A percentile compares a stretch with the other conserved stretches of the same genome.
phyloP scores from a whole-genome alignment of 2,113 vertebrate genomes.

The Phyllostomus hastatus region DNA sequence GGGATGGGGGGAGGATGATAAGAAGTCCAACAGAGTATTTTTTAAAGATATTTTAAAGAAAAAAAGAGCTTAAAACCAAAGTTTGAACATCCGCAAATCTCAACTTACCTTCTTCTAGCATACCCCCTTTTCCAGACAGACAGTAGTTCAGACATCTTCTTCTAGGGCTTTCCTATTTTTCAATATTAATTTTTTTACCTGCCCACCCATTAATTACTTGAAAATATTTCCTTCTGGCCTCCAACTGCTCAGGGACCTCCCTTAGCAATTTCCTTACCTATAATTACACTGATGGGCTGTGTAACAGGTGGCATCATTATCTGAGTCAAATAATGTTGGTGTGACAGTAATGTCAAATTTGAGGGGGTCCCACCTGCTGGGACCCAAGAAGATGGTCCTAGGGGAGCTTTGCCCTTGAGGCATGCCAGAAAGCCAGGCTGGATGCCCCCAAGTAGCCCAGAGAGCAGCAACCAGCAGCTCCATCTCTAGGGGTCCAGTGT shows the following conservation, averaged over 20 bases:
- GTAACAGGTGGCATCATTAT: conserved; percentile 52
- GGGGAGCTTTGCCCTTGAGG: background rate
- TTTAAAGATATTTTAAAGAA: conserved; percentile 20
- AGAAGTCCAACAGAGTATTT: background rate
- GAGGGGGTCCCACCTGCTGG: background rate
- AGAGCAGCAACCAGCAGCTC: background rate
- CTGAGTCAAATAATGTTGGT: conserved; percentile 45
- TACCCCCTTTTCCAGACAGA: background rate
- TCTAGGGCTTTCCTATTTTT: background rate
- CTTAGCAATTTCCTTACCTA: conserved; percentile 65
- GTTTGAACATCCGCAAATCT: background rate
- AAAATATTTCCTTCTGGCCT: conserved; percentile 61
- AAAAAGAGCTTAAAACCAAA: conserved; percentile 8
- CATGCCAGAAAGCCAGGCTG: background rate
- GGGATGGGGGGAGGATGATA: background rate
- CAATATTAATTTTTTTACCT: conserved; percentile 37
- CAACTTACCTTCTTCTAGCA: conserved; percentile 14
- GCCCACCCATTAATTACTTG: conserved; percentile 66
- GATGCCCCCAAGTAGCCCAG: background rate
- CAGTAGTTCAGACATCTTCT: background rate
- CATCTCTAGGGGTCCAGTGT: background rate
- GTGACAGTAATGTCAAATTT: conserved; percentile 3
- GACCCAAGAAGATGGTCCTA: background rate
- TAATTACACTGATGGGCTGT: conserved; percentile 59
- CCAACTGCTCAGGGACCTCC: conserved; percentile 55